Percentiles rank a stretch among this genome's conserved stretches.
Evolutionary conservation across 2,113 vertebrate species (phyloP).

Genomic region (Burhinus bistriatus): DNA sequence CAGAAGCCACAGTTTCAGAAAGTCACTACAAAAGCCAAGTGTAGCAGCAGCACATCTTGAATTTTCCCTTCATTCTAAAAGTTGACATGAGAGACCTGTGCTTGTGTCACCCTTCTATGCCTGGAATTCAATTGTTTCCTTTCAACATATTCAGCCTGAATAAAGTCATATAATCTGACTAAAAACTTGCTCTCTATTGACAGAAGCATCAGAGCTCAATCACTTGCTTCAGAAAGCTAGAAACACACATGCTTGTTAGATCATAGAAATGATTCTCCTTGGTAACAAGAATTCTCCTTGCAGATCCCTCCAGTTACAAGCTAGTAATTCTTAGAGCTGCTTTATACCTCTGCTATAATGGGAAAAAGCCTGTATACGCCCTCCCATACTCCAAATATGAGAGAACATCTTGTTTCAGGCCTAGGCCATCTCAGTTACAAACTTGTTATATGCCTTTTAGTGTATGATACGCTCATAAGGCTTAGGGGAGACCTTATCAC

Average conservation of each 20-base stretch:
- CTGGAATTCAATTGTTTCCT: background rate
- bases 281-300: background rate
- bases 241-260: background rate
- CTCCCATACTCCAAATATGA: background rate
- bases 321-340: background rate
- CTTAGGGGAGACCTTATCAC: background rate
- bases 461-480: background rate
- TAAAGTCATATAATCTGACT: background rate
- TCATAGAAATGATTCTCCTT: background rate
- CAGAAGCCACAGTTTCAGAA: background rate
- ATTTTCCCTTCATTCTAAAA: background rate
- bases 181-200: background rate
- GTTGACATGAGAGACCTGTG: background rate
- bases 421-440: background rate
- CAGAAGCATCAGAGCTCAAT: background rate
- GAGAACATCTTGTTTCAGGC: background rate
- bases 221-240: background rate
- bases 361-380: background rate
- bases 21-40: background rate
- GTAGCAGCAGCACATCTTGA: background rate
- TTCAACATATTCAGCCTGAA: background rate
- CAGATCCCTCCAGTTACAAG: background rate
- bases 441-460: background rate
- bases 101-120: background rate
- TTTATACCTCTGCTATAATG: background rate